These are phyloP conservation scores for Clarias macrocephalus DNA, from an alignment of 2,113 vertebrate genomes.

Conservation along the genomic window DNA sequence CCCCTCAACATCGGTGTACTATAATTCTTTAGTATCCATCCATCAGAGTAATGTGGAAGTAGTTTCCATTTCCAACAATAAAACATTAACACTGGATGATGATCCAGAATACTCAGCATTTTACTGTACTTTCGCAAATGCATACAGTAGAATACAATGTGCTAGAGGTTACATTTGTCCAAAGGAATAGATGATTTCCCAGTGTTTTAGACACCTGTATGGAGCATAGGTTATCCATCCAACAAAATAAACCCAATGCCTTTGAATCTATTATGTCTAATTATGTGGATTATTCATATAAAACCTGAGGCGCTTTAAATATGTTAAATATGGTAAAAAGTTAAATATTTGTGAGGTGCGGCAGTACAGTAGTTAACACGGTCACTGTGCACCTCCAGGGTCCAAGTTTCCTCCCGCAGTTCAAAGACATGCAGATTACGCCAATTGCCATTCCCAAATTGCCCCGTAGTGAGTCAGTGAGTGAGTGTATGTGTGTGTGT, in stretches of 20 bases:
- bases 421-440: no score
- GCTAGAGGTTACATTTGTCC: not conserved
- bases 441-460: no score
- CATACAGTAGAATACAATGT: not conserved
- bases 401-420: no score
- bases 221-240: not conserved
- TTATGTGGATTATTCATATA: not conserved
- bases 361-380: no score
- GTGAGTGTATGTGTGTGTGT: no score
- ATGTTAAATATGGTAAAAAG: not conserved
- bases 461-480: no score
- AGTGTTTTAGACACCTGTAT: not conserved
- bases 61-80: not conserved
- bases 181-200: not conserved
- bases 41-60: not conserved
- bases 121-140: not conserved
- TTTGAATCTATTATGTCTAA: not conserved
- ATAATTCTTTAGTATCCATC: not conserved
- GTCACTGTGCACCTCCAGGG: no score
- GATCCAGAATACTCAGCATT: not conserved
- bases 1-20: not conserved
- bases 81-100: not conserved
- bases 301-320: not conserved
- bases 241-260: not conserved
- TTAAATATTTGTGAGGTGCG: not conserved